phyloP scores from a whole-genome alignment of 2,888 invertebrate genomes.

The Eilema griseolum region DNA sequence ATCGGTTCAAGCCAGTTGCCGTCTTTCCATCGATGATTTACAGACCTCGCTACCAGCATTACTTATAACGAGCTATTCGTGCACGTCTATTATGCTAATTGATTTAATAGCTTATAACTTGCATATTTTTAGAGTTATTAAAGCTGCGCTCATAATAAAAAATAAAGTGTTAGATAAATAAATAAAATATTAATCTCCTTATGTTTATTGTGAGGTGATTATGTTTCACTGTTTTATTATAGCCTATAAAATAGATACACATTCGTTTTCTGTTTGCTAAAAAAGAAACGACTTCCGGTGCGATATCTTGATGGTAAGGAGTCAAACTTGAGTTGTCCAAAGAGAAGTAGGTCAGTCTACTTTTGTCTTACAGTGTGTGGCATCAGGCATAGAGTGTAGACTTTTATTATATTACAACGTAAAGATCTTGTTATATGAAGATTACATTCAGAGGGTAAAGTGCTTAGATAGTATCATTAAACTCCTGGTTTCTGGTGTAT shows the following conservation, averaged over 20 bases:
- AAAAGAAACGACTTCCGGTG: not conserved
- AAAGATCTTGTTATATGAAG: too few relatives aligned
- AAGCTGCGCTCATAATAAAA: not conserved
- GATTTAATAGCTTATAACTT: constrained; percentile 22
- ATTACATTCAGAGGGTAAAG: too few relatives aligned
- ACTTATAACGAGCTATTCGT: constrained; percentile 22
- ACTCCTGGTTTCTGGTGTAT: too few relatives aligned
- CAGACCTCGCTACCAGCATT: constrained; percentile 20
- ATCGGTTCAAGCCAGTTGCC: constrained; percentile 20
- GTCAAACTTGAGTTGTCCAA: not conserved
- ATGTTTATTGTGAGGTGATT: constrained; percentile 6
- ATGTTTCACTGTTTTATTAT: not conserved
- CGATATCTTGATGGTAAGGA: not conserved
- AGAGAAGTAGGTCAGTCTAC: not conserved
- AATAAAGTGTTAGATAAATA: not conserved
- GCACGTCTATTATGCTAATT: constrained; percentile 21
- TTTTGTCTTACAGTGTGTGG: too few relatives aligned
- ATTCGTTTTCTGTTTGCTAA: not conserved
- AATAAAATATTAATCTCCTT: not conserved
- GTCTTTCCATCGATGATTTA: constrained; percentile 29
- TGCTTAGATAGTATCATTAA: too few relatives aligned
- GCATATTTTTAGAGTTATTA: not conserved
- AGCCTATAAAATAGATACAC: constrained; percentile 4
- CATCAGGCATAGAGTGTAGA: too few relatives aligned
- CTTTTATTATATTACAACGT: too few relatives aligned